Evolutionary conservation across 2,113 vertebrate genomes (phyloP).

Genomic region (Lagenorhynchus albirostris): DNA sequence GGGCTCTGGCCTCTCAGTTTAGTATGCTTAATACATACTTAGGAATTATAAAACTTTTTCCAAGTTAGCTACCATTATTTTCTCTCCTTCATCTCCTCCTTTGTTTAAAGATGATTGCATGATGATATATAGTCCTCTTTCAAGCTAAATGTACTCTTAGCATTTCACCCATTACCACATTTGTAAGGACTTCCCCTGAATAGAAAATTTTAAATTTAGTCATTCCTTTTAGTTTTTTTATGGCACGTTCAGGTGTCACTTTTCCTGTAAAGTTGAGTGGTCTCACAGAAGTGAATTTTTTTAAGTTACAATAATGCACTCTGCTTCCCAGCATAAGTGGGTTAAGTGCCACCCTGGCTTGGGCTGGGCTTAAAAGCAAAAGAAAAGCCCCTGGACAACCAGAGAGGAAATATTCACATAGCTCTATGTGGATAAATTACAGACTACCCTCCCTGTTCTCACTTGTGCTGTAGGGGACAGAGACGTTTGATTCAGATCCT

Average conservation of each 20-base stretch:
- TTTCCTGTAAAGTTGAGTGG: conserved; percentile 27
- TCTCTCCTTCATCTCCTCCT: background rate
- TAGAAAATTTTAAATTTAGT: background rate
- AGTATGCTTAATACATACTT: background rate
- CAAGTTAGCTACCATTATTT: background rate
- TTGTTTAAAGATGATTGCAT: background rate
- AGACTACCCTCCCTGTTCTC: background rate
- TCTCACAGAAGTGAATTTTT: background rate
- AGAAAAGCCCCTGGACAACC: background rate
- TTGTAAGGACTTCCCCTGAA: background rate
- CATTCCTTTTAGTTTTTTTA: background rate
- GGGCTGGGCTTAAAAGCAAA: conserved; percentile 59
- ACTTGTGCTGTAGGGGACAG: background rate
- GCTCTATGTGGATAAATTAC: background rate
- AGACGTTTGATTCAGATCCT: background rate
- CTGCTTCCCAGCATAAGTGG: conserved; percentile 40
- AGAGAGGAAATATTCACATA: background rate
- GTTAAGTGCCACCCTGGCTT: background rate
- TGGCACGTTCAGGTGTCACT: background rate
- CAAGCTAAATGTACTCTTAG: background rate
- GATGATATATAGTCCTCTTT: background rate
- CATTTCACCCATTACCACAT: background rate
- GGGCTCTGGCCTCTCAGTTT: background rate
- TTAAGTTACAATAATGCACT: background rate
- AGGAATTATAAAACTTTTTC: background rate